A percentile compares a stretch with the other conserved stretches of the same genome.
These are phyloP conservation scores for Maylandia zebra DNA, from an alignment of 2,113 vertebrate genomes.

Conservation along the genomic window DNA sequence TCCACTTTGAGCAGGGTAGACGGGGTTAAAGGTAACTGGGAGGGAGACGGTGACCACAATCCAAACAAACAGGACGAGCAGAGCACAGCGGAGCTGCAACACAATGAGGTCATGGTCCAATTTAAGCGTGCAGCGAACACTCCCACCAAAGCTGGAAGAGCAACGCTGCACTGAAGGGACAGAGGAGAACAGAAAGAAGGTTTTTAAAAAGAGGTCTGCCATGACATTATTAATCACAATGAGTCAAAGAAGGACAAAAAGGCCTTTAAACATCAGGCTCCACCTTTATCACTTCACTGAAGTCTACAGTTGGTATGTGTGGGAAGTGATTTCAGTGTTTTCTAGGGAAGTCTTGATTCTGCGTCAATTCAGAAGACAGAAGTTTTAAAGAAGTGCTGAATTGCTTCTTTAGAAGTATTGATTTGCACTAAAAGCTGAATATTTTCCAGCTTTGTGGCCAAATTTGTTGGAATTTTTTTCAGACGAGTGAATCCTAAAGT, in stretches of 20 bases:
- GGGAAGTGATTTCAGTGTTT: neutral
- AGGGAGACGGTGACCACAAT: neutral
- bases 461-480: neutral
- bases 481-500: neutral
- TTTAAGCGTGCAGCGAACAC: slow-evolving; percentile 10
- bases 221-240: neutral
- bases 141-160: slow-evolving; percentile 13
- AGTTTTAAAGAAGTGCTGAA: neutral
- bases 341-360: neutral
- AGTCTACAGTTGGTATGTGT: neutral
- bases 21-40: slow-evolving; percentile 6
- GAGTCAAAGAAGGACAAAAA: neutral
- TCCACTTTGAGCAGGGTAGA: neutral
- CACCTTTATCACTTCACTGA: neutral
- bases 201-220: neutral
- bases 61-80: slow-evolving; percentile 46
- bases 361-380: neutral
- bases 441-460: neutral
- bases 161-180: neutral
- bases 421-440: neutral
- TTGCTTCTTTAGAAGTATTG: neutral
- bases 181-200: neutral
- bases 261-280: neutral
- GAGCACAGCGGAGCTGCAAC: slow-evolving; percentile 15
- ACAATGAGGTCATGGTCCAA: slow-evolving; percentile 39